Percentiles rank a stretch among this genome's conserved stretches.
phyloP scores from a whole-genome alignment of 92 coral and sea anemone genomes.

The Paramuricea clavata region DNA sequence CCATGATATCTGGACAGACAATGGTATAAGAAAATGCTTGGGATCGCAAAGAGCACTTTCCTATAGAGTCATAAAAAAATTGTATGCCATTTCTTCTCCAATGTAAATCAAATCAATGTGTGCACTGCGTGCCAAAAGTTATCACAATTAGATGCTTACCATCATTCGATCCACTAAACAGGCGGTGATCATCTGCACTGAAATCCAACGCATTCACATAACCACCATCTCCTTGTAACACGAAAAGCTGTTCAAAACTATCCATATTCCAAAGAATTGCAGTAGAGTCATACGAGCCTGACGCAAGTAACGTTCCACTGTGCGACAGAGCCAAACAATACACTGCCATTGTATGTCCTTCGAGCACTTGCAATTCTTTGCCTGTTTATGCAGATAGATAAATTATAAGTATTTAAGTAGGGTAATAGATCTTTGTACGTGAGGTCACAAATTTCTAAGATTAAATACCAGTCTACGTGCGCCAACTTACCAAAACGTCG shows the following conservation, averaged over 20 bases:
- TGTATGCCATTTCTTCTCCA: no score
- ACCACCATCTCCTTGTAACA: conserved; percentile 53
- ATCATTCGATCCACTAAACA: conserved; percentile 67
- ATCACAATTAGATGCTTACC: neutral
- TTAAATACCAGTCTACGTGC: no score
- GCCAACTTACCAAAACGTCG: no score
- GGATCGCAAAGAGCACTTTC: no score
- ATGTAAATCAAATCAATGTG: no score
- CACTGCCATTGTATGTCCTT: conserved; percentile 64
- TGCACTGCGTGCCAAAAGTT: no score
- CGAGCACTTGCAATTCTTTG: conserved; percentile 64
- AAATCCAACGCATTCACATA: conserved; percentile 68
- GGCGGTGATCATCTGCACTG: conserved; percentile 49
- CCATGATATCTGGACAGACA: no score
- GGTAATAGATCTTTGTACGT: no score
- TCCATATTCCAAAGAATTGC: conserved; percentile 73
- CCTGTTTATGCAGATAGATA: conserved; percentile 39
- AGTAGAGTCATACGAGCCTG: conserved; percentile 68
- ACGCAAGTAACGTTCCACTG: conserved; percentile 58
- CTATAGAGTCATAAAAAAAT: no score
- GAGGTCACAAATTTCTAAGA: no score
- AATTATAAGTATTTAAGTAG: no score
- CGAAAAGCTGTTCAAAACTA: conserved; percentile 39
- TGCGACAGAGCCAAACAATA: conserved; percentile 69
- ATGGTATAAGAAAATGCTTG: no score